phyloP scores from a whole-genome alignment of 2,888 invertebrate genomes.

The Hybos culiciformis region DNA sequence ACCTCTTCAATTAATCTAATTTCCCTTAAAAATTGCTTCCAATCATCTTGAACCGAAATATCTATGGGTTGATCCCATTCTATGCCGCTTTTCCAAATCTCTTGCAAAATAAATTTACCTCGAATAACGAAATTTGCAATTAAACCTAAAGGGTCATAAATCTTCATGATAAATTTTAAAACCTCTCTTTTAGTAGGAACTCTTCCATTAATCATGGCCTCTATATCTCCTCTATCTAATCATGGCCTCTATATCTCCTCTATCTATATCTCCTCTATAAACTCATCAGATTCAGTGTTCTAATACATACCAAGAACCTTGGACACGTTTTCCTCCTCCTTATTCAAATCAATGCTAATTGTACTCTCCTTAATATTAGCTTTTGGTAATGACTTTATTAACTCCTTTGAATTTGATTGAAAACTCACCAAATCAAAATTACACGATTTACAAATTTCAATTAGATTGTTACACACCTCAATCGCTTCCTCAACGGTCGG shows the following conservation, averaged over 20 bases:
- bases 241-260: constrained; percentile 1
- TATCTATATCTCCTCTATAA: constrained; percentile 3
- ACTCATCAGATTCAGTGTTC: not conserved
- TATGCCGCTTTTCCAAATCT: constrained; percentile 3
- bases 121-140: constrained; percentile 2
- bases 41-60: not conserved
- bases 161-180: constrained; percentile 5
- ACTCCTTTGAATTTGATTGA: constrained; percentile 3
- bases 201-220: too few relatives aligned
- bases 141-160: constrained; percentile 4
- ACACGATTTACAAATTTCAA: constrained; percentile 1
- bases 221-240: not conserved
- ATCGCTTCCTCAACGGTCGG: constrained; percentile 3
- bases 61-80: constrained; percentile 5
- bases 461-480: constrained; percentile 3
- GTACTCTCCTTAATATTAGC: not conserved
- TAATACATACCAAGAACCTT: constrained; percentile 5
- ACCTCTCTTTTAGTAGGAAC: constrained; percentile 3
- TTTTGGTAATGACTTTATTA: not conserved
- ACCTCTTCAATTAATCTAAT: not conserved
- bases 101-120: constrained; percentile 5
- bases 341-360: not conserved
- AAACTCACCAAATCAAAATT: constrained; percentile 6
- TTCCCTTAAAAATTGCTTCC: not conserved
- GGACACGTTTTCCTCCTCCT: not conserved